A percentile compares a stretch with the other conserved stretches of the same genome.
phyloP scores from a whole-genome alignment of 2,113 vertebrate species.

The Gymnorhina tibicen region DNA sequence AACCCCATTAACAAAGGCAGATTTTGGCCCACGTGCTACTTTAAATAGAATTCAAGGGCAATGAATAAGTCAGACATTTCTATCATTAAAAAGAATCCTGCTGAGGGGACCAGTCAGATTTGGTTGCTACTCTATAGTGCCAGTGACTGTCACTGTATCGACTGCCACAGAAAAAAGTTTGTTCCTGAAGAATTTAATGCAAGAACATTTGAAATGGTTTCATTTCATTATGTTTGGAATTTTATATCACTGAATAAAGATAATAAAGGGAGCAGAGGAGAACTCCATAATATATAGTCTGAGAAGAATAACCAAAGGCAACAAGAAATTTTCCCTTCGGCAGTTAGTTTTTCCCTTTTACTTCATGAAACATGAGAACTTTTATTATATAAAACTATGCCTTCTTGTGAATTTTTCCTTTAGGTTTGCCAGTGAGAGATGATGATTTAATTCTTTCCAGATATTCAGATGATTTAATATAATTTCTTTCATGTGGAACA shows the following conservation, averaged over 20 bases:
- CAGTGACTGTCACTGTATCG: neutral
- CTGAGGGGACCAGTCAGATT: neutral
- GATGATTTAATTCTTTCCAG: slow-evolving; percentile 74
- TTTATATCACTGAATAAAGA: slow-evolving; percentile 7
- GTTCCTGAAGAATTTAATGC: neutral
- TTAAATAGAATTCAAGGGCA: neutral
- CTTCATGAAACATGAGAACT: slow-evolving; percentile 60
- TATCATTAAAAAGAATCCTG: slow-evolving; percentile 12
- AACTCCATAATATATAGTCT: slow-evolving; percentile 16
- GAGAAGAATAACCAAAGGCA: slow-evolving; percentile 29
- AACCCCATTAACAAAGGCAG: neutral
- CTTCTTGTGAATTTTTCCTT: slow-evolving; percentile 69
- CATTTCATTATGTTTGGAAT: slow-evolving; percentile 38
- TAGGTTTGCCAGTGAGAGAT: slow-evolving; percentile 60
- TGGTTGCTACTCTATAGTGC: neutral
- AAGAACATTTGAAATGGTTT: neutral
- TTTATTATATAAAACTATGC: slow-evolving; percentile 63
- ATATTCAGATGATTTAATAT: slow-evolving; percentile 49
- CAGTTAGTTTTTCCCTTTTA: neutral
- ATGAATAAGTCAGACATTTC: neutral
- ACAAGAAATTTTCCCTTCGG: slow-evolving; percentile 24
- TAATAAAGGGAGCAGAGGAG: slow-evolving; percentile 28
- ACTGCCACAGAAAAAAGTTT: neutral
- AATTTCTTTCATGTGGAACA: slow-evolving; percentile 38
- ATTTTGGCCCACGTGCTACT: neutral